These are phyloP conservation scores for Melanostoma mellinum DNA, from an alignment of 2,888 invertebrate genomes.

Conservation along the genomic window DNA sequence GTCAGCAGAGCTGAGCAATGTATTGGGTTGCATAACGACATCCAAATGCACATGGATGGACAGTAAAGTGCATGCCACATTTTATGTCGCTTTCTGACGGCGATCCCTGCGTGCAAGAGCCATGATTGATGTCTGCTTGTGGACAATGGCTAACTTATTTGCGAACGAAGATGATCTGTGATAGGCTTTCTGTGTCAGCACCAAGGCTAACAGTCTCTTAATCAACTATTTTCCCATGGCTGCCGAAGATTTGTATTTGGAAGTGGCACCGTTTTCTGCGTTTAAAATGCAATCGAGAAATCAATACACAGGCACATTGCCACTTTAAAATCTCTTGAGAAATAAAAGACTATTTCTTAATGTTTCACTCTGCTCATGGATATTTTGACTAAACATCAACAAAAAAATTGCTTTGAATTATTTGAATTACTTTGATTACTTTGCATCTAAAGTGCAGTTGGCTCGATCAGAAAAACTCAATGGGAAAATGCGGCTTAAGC, in stretches of 20 bases:
- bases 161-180: conserved; percentile 39
- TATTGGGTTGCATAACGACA: conserved; percentile 52
- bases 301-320: no score
- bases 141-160: conserved; percentile 55
- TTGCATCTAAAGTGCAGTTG: no score
- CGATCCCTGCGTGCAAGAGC: conserved; percentile 20
- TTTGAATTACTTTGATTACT: no score
- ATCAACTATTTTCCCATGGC: conserved; percentile 76
- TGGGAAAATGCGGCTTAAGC: no score
- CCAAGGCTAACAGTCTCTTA: conserved; percentile 47
- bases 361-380: no score
- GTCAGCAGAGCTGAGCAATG: conserved; percentile 43
- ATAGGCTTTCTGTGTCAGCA: conserved; percentile 5
- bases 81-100: conserved; percentile 42
- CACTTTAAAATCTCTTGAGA: no score
- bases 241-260: conserved; percentile 23
- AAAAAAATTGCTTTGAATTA: no score
- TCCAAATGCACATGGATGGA: conserved; percentile 26
- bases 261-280: no score
- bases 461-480: no score
- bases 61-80: conserved; percentile 46
- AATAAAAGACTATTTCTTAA: no score
- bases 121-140: conserved; percentile 58
- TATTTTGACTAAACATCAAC: no score
- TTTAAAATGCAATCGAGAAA: no score